Conservation (phyloP, 2,888 invertebrate species). For the Rhingia campestris region DNA sequence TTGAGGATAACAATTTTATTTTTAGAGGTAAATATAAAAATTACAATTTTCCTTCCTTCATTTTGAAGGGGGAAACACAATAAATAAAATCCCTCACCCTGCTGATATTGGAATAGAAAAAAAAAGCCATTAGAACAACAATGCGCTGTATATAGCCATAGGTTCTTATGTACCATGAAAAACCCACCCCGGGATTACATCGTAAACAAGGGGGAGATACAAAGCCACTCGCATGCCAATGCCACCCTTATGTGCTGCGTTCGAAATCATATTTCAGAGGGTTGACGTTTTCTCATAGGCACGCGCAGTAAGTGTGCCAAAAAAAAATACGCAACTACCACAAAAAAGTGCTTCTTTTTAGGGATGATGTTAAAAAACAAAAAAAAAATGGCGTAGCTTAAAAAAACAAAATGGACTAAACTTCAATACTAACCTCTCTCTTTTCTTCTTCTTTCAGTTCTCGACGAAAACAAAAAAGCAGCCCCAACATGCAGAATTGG, state of each 20-base stretch:
- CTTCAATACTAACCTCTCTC: constrained; percentile 1
- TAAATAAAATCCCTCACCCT: constrained; percentile 59
- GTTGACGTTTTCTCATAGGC: constrained; percentile 73
- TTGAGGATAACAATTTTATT: constrained; percentile 14
- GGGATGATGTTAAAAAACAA: constrained; percentile 30
- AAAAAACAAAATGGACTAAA: constrained; percentile 53
- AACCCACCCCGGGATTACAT: constrained; percentile 61
- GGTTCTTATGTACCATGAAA: constrained; percentile 42
- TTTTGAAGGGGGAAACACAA: constrained; percentile 53
- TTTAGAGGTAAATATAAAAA: too few species aligned
- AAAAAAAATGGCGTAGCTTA: constrained; percentile 40
- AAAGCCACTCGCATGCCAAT: constrained; percentile 4
- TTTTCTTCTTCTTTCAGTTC: constrained; percentile 51
- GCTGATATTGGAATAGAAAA: constrained; percentile 28
- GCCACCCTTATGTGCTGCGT: constrained; percentile 61
- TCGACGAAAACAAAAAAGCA: constrained; percentile 22
- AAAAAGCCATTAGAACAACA: constrained; percentile 57
- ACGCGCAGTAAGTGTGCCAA: constrained; percentile 78
- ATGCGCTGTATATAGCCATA: constrained; percentile 42
- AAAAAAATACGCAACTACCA: constrained; percentile 6
- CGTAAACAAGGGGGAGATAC: constrained; percentile 38
- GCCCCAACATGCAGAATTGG: constrained; percentile 81
- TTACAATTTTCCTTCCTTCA: not conserved
- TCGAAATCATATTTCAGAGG: constrained; percentile 39
- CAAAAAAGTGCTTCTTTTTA: constrained; percentile 35